These are phyloP conservation scores for Pavo muticus DNA, from an alignment of 2,113 vertebrate species.

Conservation along the genomic window DNA sequence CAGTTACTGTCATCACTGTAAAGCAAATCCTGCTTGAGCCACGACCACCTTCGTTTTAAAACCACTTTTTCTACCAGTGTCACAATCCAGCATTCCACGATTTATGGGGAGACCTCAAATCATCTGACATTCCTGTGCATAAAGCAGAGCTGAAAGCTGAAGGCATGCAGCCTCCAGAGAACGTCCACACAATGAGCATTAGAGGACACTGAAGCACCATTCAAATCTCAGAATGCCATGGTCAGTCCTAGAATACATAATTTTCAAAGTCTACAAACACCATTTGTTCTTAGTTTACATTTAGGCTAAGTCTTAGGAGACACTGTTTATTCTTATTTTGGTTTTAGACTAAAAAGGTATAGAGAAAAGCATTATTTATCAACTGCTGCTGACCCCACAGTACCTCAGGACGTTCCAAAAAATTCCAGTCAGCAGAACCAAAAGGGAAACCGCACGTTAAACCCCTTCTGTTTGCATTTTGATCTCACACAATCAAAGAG, in stretches of 20 bases:
- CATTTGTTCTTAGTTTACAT: neutral
- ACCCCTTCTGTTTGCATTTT: neutral
- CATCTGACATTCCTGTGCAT: neutral
- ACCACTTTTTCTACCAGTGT: neutral
- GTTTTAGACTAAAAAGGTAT: neutral
- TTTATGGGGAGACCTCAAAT: neutral
- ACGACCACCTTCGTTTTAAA: neutral
- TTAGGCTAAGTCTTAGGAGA: neutral
- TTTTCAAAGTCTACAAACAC: neutral
- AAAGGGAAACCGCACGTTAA: neutral
- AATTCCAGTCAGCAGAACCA: neutral
- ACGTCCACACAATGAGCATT: accelerated
- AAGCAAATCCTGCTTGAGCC: neutral
- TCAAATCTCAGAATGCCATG: neutral
- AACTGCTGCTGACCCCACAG: neutral
- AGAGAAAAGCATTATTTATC: neutral
- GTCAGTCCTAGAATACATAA: neutral
- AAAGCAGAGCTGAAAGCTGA: neutral
- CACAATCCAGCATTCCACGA: neutral
- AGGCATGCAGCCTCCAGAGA: neutral
- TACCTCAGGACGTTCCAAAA: neutral
- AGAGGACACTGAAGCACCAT: neutral
- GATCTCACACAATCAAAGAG: neutral
- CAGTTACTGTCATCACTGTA: neutral
- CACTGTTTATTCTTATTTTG: neutral